Percentiles rank a stretch among this genome's conserved stretches.
These are phyloP conservation scores for Cryptus viduatorius DNA, from an alignment of 2,888 invertebrate species.

Conservation along the genomic window DNA sequence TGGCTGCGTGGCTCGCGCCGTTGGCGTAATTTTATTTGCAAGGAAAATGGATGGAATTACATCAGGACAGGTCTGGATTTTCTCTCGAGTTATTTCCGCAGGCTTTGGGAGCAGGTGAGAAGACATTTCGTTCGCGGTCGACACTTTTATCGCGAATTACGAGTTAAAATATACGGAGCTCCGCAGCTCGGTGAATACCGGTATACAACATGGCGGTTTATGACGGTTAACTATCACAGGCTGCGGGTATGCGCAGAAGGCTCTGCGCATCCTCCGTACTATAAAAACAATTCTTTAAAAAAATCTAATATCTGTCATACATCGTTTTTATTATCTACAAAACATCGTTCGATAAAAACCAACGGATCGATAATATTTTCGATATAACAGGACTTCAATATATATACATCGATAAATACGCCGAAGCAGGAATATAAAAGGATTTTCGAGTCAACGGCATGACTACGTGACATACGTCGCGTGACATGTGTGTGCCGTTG, in stretches of 20 bases:
- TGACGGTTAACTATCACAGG: background rate
- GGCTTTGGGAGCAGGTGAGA: background rate
- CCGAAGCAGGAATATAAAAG: background rate
- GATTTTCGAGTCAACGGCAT: background rate
- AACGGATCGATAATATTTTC: background rate
- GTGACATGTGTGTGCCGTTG: background rate
- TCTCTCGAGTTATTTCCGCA: background rate
- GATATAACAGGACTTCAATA: background rate
- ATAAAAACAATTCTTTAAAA: background rate
- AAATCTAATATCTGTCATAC: no score
- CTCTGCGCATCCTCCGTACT: background rate
- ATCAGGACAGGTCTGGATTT: background rate
- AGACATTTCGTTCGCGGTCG: background rate
- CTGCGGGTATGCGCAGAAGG: background rate
- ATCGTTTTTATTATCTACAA: background rate
- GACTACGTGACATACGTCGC: background rate
- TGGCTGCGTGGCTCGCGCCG: background rate
- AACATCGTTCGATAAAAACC: background rate
- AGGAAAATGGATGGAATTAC: background rate
- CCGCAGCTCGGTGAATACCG: background rate
- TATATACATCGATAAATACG: background rate
- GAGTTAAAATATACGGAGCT: background rate
- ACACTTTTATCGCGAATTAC: background rate
- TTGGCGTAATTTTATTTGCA: background rate
- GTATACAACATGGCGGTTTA: background rate